Base-by-base conservation (phyloP, 2,797 vertebrate genomes). In the Coracias cyanogaster region DNA sequence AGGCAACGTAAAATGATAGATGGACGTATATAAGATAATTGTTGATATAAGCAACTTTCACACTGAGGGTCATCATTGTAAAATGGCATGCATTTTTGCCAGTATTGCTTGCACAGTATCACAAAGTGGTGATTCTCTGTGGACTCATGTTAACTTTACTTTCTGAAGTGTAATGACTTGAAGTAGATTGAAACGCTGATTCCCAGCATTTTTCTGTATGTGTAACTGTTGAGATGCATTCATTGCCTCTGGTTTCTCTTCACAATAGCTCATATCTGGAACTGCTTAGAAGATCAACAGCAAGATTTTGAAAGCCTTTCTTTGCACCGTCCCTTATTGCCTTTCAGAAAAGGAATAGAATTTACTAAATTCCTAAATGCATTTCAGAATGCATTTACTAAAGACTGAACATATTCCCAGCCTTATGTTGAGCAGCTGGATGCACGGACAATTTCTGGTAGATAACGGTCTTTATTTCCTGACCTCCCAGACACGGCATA, bases 181-280 rank as follows among this genome's bases (percentile, higher is more conserved):
- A 74, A 67, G 24, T 16, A 71, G 29, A 83, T n/a, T 77, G 48
- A 71, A 60, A 33, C 58, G 45, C 46, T 52, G 10, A 18, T 80
- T 83, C 15, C 7, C 31, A 37, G 5, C 20, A 43, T 70, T 62
- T 81, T 9, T 78, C 39, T 65, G 15, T 49, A 22, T 49, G 18
- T 35, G 11, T 55, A 51, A 31, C 7, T 20, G 28, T 61, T 86
- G 55, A 78, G 35, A 82, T 39, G 11, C 3, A 52, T 65, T 83
- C 25, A 20, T 12, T 60, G 16, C 31, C 51, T 82, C 41, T 69
- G 14, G 7, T 69, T 84, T 94, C 16, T 84, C 15, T 72, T 89
- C 41, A 72, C 10, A 11, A 7, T 29, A 2, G 0, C 37, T 74
- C 2, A 0, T 76, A 0, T 72, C 9, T 39, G 25, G 57, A 81